Evolutionary conservation across 1,140 invertebrate species (phyloP).

Genomic region (Euborellia annulipes): DNA sequence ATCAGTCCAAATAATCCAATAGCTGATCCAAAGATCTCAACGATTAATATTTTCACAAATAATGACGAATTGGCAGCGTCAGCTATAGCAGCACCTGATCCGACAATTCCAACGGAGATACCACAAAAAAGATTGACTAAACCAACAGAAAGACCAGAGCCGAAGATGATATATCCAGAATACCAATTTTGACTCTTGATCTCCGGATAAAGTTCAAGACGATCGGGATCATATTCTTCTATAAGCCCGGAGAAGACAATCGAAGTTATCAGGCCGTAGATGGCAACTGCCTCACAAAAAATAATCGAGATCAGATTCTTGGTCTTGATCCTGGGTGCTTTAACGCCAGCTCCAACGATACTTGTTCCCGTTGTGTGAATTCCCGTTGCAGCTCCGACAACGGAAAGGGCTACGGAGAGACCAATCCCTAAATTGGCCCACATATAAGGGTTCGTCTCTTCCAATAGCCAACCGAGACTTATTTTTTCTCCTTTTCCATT

Average conservation of each 20-base stretch:
- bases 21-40: constrained; percentile 57
- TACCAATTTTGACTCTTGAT: constrained; percentile 17
- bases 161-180: constrained; percentile 49
- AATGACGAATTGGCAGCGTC: constrained; percentile 50
- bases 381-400: constrained; percentile 51
- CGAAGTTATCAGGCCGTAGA: constrained; percentile 60
- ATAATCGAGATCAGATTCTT: constrained; percentile 62
- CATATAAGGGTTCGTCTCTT: constrained; percentile 36
- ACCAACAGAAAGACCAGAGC: constrained; percentile 49
- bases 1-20: constrained; percentile 59
- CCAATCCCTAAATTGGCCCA: constrained; percentile 46
- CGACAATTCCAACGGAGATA: constrained; percentile 49
- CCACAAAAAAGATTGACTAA: constrained; percentile 52
- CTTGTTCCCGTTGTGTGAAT: constrained; percentile 85
- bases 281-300: constrained; percentile 62
- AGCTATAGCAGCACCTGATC: constrained; percentile 49
- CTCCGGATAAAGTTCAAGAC: not conserved
- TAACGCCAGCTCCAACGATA: constrained; percentile 53
- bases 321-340: constrained; percentile 52
- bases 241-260: constrained; percentile 47
- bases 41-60: constrained; percentile 56
- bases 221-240: constrained; percentile 11
- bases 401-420: constrained; percentile 45
- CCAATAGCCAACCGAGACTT: constrained; percentile 38
- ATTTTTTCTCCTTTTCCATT: constrained; percentile 38